Evolutionary conservation across 2,888 invertebrate species (phyloP), one percentile per base, ranked within the genome.

Genomic region (Drosophila pegasa): DNA sequence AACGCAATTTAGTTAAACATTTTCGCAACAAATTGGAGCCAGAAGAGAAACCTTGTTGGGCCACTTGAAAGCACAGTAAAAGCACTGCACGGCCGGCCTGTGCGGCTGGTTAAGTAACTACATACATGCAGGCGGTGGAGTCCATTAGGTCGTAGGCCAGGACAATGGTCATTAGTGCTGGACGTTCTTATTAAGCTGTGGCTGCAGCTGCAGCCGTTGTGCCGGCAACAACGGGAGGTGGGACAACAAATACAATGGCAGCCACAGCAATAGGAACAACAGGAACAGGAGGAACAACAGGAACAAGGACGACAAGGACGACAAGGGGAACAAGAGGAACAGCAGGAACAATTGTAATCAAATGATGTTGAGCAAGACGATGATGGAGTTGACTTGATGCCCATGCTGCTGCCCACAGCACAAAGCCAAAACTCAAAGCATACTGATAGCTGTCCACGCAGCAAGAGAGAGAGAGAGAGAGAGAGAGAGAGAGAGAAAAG

Each of bases 311-410:
- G n/a, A n/a, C n/a, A n/a, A n/a, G n/a, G n/a, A n/a, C n/a, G n/a
- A n/a, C n/a, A n/a, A 35, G 12, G 18, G 18, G 3, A 33, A 33
- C 48, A 48, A 33, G 9, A 33, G 33, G 22, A 50, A 31, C 33
- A 62, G 6, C 25, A 33, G 16, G 18, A 52, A 57, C 48, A 62
- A 54, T 69, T 68, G 64, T 48, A 68, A 57, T 65, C 58, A 72
- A 69, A 71, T 78, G 52, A 69, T 56, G 38, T 65, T n/a, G 55
- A 45, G 58, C 60, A 66, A 52, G 57, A 22, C 14, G 9, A 51
- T 51, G 50, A 43, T 18, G 31, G 38, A 33, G 33, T 41, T 52
- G 48, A 38, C 25, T 31, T 25, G 33, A 22, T 48, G 47, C 22
- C n/a, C 38, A 18, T n/a, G 45, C 22, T 22, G 20, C 27, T 38